A percentile compares a stretch with the other conserved stretches of the same genome.
Evolutionary conservation across 2,888 invertebrate species (phyloP).

Genomic region (Drosophila subsilvestris): DNA sequence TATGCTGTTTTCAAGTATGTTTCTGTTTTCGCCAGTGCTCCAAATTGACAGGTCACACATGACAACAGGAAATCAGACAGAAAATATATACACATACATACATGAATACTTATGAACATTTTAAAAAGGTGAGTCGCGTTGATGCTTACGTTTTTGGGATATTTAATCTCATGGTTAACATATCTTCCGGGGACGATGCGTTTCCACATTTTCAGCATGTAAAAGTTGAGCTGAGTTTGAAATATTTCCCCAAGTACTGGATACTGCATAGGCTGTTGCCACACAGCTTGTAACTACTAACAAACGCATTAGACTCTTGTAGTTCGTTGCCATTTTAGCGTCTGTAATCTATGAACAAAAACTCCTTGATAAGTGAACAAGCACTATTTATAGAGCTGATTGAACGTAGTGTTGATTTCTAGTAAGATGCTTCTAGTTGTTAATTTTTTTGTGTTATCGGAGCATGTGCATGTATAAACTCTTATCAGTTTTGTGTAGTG

Average conservation of each 20-base stretch:
- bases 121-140: neutral
- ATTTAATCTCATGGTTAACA: slow-evolving; percentile 80
- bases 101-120: too few relatives aligned
- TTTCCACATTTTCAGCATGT: slow-evolving; percentile 79
- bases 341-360: slow-evolving; percentile 7
- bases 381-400: slow-evolving; percentile 35
- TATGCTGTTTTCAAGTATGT: neutral
- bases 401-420: slow-evolving; percentile 38
- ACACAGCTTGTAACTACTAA: slow-evolving; percentile 54
- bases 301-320: slow-evolving; percentile 31
- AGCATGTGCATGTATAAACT: slow-evolving; percentile 25
- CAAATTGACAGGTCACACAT: neutral
- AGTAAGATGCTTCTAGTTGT: slow-evolving; percentile 6
- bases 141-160: slow-evolving; percentile 81
- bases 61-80: slow-evolving; percentile 8
- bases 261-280: slow-evolving; percentile 73
- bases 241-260: slow-evolving; percentile 82
- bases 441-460: slow-evolving; percentile 15
- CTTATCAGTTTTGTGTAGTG: slow-evolving; percentile 51
- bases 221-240: slow-evolving; percentile 80
- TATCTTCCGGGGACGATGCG: slow-evolving; percentile 78
- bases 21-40: neutral
- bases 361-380: slow-evolving; percentile 16
- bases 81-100: neutral
- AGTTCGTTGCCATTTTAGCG: slow-evolving; percentile 36